Conservation (phyloP, 1,140 invertebrate species). For the Idris sp. region DNA sequence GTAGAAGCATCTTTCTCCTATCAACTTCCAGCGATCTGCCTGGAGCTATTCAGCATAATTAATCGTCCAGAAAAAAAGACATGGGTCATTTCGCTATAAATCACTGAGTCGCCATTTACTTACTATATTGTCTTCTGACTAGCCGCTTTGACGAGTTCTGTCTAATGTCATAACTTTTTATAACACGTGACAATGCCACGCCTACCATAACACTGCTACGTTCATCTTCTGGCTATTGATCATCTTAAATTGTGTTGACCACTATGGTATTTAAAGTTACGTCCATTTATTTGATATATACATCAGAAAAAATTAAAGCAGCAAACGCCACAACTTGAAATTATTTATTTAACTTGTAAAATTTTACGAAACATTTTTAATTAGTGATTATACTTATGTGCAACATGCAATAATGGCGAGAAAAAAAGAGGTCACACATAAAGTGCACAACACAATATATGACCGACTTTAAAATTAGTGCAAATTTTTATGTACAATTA, state of each 20-base stretch:
- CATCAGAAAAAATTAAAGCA: slow-evolving; percentile 21
- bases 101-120: slow-evolving; percentile 61
- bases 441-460: too few relatives aligned
- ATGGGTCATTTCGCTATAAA: slow-evolving; percentile 66
- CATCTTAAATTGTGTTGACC: too few relatives aligned
- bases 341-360: too few relatives aligned
- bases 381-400: too few relatives aligned
- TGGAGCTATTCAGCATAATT: slow-evolving; percentile 68
- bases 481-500: too few relatives aligned
- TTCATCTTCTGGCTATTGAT: slow-evolving; percentile 25
- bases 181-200: slow-evolving; percentile 49
- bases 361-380: too few relatives aligned
- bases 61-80: slow-evolving; percentile 67
- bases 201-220: slow-evolving; percentile 29
- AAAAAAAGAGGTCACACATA: too few relatives aligned
- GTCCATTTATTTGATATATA: too few relatives aligned
- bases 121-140: slow-evolving; percentile 53
- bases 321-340: too few relatives aligned
- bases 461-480: too few relatives aligned
- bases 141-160: slow-evolving; percentile 67
- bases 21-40: slow-evolving; percentile 62
- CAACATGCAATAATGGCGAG: too few relatives aligned
- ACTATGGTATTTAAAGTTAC: too few relatives aligned
- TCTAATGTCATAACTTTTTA: slow-evolving; percentile 57
- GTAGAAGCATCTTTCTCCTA: slow-evolving; percentile 58